These are phyloP conservation scores for Semaprochilodus insignis DNA, from an alignment of 2,797 vertebrate genomes.

Conservation along the genomic window DNA sequence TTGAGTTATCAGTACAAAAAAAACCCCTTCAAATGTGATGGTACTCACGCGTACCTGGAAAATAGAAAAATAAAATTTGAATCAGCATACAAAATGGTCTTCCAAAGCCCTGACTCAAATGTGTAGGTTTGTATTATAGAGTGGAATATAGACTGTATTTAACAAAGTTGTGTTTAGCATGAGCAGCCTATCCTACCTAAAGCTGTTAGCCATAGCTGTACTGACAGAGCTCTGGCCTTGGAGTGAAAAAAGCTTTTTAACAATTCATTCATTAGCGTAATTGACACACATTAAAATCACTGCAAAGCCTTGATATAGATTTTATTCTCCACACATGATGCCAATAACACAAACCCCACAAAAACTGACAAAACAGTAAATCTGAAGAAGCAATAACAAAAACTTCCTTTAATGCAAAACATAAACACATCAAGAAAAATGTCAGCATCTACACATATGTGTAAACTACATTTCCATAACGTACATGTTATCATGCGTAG, in stretches of 20 bases:
- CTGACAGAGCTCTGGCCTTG: not conserved
- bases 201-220: not conserved
- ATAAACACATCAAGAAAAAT: constrained; percentile 1
- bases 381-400: not conserved
- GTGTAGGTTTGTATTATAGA: not conserved
- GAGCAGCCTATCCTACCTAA: not conserved
- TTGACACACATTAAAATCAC: constrained; percentile 10
- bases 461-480: not conserved
- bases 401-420: not conserved
- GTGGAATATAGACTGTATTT: not conserved
- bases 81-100: constrained; percentile 28
- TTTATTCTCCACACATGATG: not conserved
- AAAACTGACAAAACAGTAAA: too few relatives aligned
- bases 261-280: constrained; percentile 1
- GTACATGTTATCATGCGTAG: constrained; percentile 6
- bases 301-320: not conserved
- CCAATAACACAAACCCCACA: not conserved
- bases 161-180: not conserved
- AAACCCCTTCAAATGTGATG: not conserved
- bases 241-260: not conserved
- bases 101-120: constrained; percentile 4
- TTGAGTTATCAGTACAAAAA: constrained; percentile 32
- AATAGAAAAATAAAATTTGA: constrained; percentile 26
- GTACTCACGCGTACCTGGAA: not conserved
- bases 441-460: not conserved